Evolutionary conservation across 64 coral and sea anemone species (phyloP).

Genomic region (Pachyseris speciosa): DNA sequence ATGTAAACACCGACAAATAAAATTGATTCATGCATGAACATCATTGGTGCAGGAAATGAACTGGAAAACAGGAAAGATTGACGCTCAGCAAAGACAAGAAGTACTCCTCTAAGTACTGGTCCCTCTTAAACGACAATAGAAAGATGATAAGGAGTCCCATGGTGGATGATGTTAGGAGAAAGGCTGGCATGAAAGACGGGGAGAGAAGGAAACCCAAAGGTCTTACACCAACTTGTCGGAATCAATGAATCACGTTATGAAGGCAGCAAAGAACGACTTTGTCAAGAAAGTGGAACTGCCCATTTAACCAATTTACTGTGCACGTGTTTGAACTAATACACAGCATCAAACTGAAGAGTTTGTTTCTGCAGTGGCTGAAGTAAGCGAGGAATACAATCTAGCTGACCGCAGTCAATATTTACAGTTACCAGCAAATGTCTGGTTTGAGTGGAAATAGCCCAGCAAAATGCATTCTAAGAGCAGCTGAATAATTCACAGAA

Average conservation of each 20-base stretch:
- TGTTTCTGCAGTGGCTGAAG: neutral
- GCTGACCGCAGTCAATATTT: neutral
- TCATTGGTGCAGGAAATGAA: neutral
- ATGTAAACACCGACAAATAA: neutral
- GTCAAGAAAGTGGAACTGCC: neutral
- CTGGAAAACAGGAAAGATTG: conserved; percentile 28
- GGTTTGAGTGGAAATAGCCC: conserved; percentile 51
- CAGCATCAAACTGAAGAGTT: neutral
- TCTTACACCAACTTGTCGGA: conserved; percentile 58
- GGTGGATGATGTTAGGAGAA: neutral
- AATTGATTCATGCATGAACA: neutral
- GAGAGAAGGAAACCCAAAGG: conserved; percentile 10
- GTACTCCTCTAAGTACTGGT: conserved; percentile 3
- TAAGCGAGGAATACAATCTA: conserved; percentile 9
- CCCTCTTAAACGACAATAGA: neutral
- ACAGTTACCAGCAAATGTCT: conserved; percentile 23
- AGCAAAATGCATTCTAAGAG: too few species aligned
- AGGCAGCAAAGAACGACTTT: conserved; percentile 28
- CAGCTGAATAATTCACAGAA: too few species aligned
- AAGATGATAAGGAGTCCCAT: conserved; percentile 46
- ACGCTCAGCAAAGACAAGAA: neutral
- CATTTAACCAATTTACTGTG: too few species aligned
- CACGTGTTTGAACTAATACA: neutral
- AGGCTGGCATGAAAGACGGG: conserved; percentile 19
- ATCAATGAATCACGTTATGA: conserved; percentile 65